Percentiles rank a stretch among this genome's conserved stretches.
phyloP scores from a whole-genome alignment of 2,797 vertebrate genomes.

The Clarias pachynema region DNA sequence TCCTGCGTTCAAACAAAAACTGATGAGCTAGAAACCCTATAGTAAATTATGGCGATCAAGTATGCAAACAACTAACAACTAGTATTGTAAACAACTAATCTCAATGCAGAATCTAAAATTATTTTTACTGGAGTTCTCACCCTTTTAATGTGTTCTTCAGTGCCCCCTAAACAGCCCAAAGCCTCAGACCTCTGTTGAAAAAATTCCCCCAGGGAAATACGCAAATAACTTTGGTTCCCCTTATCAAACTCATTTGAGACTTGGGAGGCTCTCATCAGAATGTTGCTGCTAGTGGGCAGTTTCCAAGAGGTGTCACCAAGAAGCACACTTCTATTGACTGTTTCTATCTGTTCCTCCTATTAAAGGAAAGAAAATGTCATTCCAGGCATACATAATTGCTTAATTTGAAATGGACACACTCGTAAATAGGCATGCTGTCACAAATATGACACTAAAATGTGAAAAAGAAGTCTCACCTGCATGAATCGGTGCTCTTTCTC shows the following conservation, averaged over 20 bases:
- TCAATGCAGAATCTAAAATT: neutral
- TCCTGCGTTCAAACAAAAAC: neutral
- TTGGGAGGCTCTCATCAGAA: conserved; percentile 80
- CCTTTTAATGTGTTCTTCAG: conserved; percentile 80
- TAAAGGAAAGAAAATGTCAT: neutral
- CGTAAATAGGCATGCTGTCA: neutral
- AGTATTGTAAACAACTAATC: neutral
- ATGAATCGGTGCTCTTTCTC: conserved; percentile 89
- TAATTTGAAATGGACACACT: neutral
- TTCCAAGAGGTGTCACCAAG: conserved; percentile 85
- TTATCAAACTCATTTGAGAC: conserved; percentile 76
- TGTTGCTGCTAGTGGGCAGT: conserved; percentile 68
- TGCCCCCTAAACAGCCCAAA: conserved; percentile 86
- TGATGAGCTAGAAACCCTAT: neutral
- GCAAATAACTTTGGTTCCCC: conserved; percentile 85
- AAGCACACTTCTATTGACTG: conserved; percentile 64
- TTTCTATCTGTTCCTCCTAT: conserved; percentile 85
- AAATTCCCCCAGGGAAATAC: conserved; percentile 91
- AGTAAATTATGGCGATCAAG: neutral
- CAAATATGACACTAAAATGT: neutral
- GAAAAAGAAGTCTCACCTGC: conserved; percentile 76
- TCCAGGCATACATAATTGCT: neutral
- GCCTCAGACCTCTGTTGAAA: conserved; percentile 94
- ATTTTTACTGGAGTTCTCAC: conserved; percentile 68
- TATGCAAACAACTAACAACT: too few species aligned